A percentile compares a stretch with the other conserved stretches of the same genome.
These are phyloP conservation scores for Brachypterus glaber DNA, from an alignment of 2,888 invertebrate species.

Conservation along the genomic window DNA sequence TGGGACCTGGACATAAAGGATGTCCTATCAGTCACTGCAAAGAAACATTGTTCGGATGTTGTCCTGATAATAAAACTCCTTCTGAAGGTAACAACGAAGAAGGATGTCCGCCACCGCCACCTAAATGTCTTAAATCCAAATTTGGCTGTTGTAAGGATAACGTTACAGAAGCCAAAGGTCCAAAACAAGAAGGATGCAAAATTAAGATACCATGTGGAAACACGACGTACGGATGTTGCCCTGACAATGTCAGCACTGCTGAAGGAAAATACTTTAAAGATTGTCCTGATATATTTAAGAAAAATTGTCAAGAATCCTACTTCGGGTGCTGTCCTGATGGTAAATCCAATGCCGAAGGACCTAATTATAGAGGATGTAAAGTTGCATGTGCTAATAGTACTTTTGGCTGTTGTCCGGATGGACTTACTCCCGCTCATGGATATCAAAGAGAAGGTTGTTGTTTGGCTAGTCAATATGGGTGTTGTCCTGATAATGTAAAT, in stretches of 20 bases:
- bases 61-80: constrained; percentile 64
- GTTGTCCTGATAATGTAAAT: constrained; percentile 81
- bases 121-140: constrained; percentile 50
- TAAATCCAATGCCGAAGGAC: constrained; percentile 57
- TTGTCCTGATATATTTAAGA: constrained; percentile 40
- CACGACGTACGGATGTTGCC: constrained; percentile 65
- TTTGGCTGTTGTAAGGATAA: constrained; percentile 84
- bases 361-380: constrained; percentile 64
- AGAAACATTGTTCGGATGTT: constrained; percentile 79
- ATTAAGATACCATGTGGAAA: constrained; percentile 42
- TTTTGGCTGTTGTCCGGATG: constrained; percentile 84
- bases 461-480: constrained; percentile 62
- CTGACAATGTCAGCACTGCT: constrained; percentile 54
- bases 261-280: constrained; percentile 56
- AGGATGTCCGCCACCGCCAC: constrained; percentile 65
- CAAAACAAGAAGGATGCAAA: constrained; percentile 31
- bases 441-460: constrained; percentile 76
- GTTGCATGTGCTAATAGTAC: constrained; percentile 56
- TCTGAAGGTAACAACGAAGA: constrained; percentile 71
- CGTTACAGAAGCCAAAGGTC: constrained; percentile 51
- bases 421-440: constrained; percentile 76
- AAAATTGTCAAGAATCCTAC: constrained; percentile 49
- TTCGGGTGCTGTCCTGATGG: constrained; percentile 70
- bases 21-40: constrained; percentile 68
- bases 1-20: constrained; percentile 59